Evolutionary conservation across 2,888 invertebrate species (phyloP).

Genomic region (Agrotis segetum): DNA sequence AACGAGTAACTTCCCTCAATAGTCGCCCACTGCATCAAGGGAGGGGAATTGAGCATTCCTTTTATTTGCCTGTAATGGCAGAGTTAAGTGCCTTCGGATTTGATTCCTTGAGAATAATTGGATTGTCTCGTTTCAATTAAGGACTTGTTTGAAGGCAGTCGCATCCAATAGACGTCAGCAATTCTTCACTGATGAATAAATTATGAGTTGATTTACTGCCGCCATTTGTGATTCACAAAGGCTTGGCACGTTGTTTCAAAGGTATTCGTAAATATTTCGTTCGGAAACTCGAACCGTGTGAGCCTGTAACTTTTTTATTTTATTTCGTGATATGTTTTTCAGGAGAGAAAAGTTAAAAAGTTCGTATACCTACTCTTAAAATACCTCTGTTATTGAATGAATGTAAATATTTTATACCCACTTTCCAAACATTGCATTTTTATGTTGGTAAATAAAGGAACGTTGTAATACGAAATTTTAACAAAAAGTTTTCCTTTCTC

Average conservation of each 20-base stretch:
- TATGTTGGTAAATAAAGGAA: constrained; percentile 26
- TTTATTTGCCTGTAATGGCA: constrained; percentile 63
- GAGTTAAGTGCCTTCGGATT: constrained; percentile 63
- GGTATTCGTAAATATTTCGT: constrained; percentile 28
- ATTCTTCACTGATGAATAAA: constrained; percentile 57
- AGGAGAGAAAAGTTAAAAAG: constrained; percentile 6
- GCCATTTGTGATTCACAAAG: constrained; percentile 55
- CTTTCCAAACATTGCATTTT: constrained; percentile 13
- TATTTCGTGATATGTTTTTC: constrained; percentile 17
- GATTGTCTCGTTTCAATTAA: constrained; percentile 63
- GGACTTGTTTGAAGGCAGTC: constrained; percentile 45
- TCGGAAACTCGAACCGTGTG: constrained; percentile 3
- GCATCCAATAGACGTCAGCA: constrained; percentile 42
- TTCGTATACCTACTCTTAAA: neutral
- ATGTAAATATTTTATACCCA: neutral
- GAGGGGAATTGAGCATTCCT: constrained; percentile 47
- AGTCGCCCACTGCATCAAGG: constrained; percentile 52
- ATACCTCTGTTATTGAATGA: constrained; percentile 1
- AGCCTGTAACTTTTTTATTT: constrained; percentile 9
- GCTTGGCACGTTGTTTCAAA: constrained; percentile 31
- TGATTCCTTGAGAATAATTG: constrained; percentile 62
- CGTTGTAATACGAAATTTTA: constrained; percentile 25
- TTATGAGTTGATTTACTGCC: constrained; percentile 55
- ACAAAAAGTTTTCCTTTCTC: constrained; percentile 18
- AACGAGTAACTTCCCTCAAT: constrained; percentile 58